These are phyloP conservation scores for Pimpla rufipes DNA, from an alignment of 2,888 invertebrate genomes.

Conservation along the genomic window DNA sequence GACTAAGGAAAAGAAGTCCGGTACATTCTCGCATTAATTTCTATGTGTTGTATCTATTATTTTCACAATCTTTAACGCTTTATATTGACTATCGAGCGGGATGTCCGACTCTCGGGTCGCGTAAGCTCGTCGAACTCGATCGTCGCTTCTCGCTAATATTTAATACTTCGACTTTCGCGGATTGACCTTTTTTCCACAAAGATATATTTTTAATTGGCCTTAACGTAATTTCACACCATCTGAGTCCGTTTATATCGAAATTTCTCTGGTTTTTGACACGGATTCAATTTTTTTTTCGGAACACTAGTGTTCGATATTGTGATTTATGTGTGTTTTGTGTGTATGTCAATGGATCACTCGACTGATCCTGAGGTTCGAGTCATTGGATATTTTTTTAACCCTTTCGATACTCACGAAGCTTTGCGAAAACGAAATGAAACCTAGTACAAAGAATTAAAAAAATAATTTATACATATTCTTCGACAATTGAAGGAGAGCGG, in stretches of 20 bases:
- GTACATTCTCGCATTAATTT: neutral
- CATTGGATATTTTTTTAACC: neutral
- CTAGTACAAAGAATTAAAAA: neutral
- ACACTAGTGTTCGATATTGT: constrained; percentile 18
- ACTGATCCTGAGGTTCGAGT: neutral
- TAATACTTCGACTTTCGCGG: neutral
- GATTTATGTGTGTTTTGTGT: constrained; percentile 15
- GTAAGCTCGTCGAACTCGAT: constrained; percentile 10
- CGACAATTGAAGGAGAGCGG: too few species aligned
- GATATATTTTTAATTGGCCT: constrained; percentile 14
- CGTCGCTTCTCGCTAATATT: constrained; percentile 14
- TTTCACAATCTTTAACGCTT: constrained; percentile 4
- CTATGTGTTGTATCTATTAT: constrained; percentile 26
- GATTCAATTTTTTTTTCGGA: constrained; percentile 42
- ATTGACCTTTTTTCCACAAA: neutral
- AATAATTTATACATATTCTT: too few species aligned
- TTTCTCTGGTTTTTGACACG: constrained; percentile 40
- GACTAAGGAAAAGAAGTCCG: neutral
- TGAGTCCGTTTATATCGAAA: constrained; percentile 6
- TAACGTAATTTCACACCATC: constrained; percentile 20
- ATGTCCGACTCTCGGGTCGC: constrained; percentile 28
- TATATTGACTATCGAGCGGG: constrained; percentile 55
- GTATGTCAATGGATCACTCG: neutral
- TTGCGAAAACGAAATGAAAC: too few species aligned
- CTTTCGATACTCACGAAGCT: neutral